Base-by-base conservation (phyloP, 2,797 vertebrate genomes). In the Neosilurus hyrtlii region DNA sequence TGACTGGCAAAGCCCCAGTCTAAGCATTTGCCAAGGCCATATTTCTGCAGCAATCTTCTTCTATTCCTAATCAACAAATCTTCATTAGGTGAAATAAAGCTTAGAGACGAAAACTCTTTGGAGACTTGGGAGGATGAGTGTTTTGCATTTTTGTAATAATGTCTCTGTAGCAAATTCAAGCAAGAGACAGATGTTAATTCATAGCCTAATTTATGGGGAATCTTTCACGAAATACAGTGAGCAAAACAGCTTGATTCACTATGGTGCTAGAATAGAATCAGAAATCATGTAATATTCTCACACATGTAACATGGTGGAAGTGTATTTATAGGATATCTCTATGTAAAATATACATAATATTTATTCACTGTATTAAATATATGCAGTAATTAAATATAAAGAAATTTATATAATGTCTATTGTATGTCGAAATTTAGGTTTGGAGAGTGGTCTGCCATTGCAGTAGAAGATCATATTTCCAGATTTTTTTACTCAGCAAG, bases 401-500 rank as follows among this genome's bases (percentile, higher is more conserved):
- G 43, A 5, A 43, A 43, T 43, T 43, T 43, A 43, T 43, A 43
- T 43, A 43, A 8, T 43, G 43, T 8, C 1, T 43, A 43, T 43
- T 43, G 43, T 43, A 43, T 43, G 16, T 37, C 14, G 35, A 43
- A 74, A 63, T 84, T 35, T 74, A 43, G 10, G 67, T 65, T 71
- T 75, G 37, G 57, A 80, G 22, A 26, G 63, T 20, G 59, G 59
- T 10, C 37, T 37, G 72, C 77, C 59, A 86, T n/a, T 56, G 62
- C 18, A 56, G 22, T 74, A 35, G 49, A 79, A 81, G 86, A 89
- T 90, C 88, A 87, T 70, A 80, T 85, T 82, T 84, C 72, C 9
- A 54, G 90, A 83, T 89, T 90, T 51, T 54, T 37, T 59, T 37
- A 59, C 18, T n/a, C 92, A 92, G 90, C 89, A 90, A 90, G 92